A percentile compares a stretch with the other conserved stretches of the same genome.
phyloP scores from a whole-genome alignment of 2,888 invertebrate genomes.

The Steromphala cineraria region DNA sequence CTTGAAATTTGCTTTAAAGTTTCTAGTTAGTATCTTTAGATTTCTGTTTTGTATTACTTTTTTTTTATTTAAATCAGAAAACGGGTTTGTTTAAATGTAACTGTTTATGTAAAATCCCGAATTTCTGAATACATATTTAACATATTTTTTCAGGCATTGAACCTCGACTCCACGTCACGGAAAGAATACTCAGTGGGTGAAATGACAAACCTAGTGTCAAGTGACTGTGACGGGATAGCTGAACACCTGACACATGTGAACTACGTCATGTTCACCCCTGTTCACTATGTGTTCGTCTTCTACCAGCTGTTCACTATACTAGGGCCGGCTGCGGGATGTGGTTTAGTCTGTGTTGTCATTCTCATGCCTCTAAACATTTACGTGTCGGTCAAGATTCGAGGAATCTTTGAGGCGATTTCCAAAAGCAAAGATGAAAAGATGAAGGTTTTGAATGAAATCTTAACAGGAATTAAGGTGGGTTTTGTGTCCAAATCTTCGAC shows the following conservation, averaged over 20 bases:
- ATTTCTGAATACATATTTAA: no score
- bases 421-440: not conserved
- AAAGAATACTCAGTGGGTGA: constrained; percentile 2
- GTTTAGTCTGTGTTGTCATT: not conserved
- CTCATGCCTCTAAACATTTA: not conserved
- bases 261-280: not conserved
- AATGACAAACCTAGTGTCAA: not conserved
- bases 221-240: not conserved
- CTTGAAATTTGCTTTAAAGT: no score
- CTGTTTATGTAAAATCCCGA: no score
- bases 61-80: no score
- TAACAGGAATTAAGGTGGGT: constrained; percentile 7
- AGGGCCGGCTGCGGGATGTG: not conserved
- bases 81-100: no score
- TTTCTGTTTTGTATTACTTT: no score
- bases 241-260: not conserved
- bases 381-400: not conserved
- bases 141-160: not conserved
- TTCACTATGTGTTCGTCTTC: constrained; percentile 1
- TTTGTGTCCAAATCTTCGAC: no score
- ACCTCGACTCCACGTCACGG: not conserved
- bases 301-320: constrained; percentile 11
- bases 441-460: constrained; percentile 5
- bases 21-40: no score
- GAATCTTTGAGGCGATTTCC: not conserved